Percentiles rank a stretch among this genome's conserved stretches.
phyloP scores from a whole-genome alignment of 2,888 invertebrate species.

The Sarcophaga subvicina region DNA sequence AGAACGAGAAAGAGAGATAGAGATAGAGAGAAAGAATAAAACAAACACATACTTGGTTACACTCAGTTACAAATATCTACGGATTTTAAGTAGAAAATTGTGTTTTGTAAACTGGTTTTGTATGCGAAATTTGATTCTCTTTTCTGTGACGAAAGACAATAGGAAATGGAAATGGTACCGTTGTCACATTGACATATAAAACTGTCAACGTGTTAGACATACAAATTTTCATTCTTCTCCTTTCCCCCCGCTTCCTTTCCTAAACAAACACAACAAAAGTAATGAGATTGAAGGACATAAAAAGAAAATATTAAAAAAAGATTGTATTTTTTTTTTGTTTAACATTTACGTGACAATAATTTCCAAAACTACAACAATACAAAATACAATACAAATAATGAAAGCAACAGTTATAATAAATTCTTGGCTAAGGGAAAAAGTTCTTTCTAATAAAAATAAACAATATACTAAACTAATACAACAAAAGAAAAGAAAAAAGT shows the following conservation, averaged over 20 bases:
- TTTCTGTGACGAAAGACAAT: not conserved
- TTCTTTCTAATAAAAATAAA: not conserved
- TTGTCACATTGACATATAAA: constrained; percentile 21
- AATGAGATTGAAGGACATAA: not conserved
- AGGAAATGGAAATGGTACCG: not conserved
- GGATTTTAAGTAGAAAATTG: constrained; percentile 37
- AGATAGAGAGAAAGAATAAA: not conserved
- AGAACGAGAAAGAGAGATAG: not conserved
- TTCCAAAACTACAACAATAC: constrained; percentile 6
- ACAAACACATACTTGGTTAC: not conserved
- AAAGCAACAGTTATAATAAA: constrained; percentile 12
- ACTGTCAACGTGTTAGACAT: constrained; percentile 12
- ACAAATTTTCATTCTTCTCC: not conserved
- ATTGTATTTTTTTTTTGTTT: not conserved
- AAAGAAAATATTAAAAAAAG: constrained; percentile 12
- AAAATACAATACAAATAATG: not conserved
- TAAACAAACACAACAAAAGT: not conserved
- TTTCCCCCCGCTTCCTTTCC: not conserved
- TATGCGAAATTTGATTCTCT: constrained; percentile 34
- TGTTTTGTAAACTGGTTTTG: constrained; percentile 30
- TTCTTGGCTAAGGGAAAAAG: not conserved
- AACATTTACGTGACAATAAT: constrained; percentile 46
- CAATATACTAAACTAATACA: not conserved
- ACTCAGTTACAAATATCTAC: not conserved
- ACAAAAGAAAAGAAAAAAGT: not conserved